Evolutionary conservation across 2,888 invertebrate species (phyloP), one percentile per base, ranked within the genome.

Genomic region (Scaeva pyrastri): DNA sequence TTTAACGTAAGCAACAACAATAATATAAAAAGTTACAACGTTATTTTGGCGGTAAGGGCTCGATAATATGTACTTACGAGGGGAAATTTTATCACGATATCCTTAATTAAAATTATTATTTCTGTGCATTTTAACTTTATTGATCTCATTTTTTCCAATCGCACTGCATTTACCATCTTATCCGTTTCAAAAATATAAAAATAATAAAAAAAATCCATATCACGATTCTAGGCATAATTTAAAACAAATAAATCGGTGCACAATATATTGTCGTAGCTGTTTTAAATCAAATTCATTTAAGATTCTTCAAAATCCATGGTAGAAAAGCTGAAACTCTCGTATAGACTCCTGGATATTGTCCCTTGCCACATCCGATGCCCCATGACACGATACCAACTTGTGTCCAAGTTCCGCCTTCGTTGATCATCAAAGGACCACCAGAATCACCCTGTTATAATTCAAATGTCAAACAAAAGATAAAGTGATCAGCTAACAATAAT

Each of bases 321-420:
- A 97, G 92, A 93, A 97, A 96, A 88, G 95, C 94, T 60, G 97
- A 96, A 81, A 97, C 96, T 88, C 97, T 94, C 0, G 97, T 97
- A 92, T 98, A 98, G 3, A 98, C 97, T 16, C 97, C 98, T 0
- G 97, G 97, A 93, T 97, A 97, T 90, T 97, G 97, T 21, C 97
- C 97, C 93, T 97, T 97, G 75, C 97, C 97, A 91, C 97, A 97
- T 45, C 97, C 97, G 89, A 97, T 97, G 86, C 97, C 97, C 97
- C 97, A 97, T 14, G 97, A 97, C 21, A 97, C 97, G 64, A 97
- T 95, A 71, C 97, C 97, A 19, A 97, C 96, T 93, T 97, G 97
- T 0, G 95, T 95, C 96, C 97, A 97, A 81, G 94, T 94, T 6
- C 95, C 95, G 43, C 94, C 95, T 75, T 95, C 95, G 90, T 95